These are phyloP conservation scores for Lissocephala sabroskyi DNA, from an alignment of 2,888 invertebrate genomes.

Conservation along the genomic window DNA sequence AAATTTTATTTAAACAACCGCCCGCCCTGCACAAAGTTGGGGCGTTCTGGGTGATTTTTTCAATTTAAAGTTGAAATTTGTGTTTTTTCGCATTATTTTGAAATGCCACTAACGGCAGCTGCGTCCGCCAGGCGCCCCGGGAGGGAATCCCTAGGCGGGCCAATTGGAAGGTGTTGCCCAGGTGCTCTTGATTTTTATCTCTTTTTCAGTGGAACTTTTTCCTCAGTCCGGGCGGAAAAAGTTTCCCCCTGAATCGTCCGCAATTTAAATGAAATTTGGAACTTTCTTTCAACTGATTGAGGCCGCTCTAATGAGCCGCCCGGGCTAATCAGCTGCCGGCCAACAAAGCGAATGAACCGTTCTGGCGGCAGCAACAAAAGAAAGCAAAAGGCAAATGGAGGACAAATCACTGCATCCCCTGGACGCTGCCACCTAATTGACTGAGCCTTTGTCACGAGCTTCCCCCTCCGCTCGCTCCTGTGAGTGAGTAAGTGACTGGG, in stretches of 20 bases:
- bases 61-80: slow-evolving; percentile 56
- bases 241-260: slow-evolving; percentile 2
- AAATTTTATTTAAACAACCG: slow-evolving; percentile 15
- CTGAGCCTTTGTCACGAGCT: slow-evolving; percentile 39
- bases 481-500: too few species aligned
- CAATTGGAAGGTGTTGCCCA: slow-evolving; percentile 20
- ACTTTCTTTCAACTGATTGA: slow-evolving; percentile 2
- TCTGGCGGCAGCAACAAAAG: slow-evolving; percentile 1
- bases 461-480: slow-evolving; percentile 8
- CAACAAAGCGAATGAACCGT: not conserved
- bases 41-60: slow-evolving; percentile 24
- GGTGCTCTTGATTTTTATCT: slow-evolving; percentile 23
- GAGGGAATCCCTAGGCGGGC: not conserved
- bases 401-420: slow-evolving; percentile 41
- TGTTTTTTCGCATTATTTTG: slow-evolving; percentile 29
- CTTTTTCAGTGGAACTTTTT: not conserved
- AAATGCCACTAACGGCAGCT: slow-evolving; percentile 45
- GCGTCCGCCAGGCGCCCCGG: too few species aligned
- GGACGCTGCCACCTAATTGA: slow-evolving; percentile 52
- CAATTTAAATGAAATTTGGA: too few species aligned
- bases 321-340: slow-evolving; percentile 1
- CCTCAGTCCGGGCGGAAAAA: slow-evolving; percentile 5
- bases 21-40: slow-evolving; percentile 22
- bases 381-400: slow-evolving; percentile 29
- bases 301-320: slow-evolving; percentile 3